phyloP scores from a whole-genome alignment of 2,797 vertebrate species.

The Acestrorhynchus altus region DNA sequence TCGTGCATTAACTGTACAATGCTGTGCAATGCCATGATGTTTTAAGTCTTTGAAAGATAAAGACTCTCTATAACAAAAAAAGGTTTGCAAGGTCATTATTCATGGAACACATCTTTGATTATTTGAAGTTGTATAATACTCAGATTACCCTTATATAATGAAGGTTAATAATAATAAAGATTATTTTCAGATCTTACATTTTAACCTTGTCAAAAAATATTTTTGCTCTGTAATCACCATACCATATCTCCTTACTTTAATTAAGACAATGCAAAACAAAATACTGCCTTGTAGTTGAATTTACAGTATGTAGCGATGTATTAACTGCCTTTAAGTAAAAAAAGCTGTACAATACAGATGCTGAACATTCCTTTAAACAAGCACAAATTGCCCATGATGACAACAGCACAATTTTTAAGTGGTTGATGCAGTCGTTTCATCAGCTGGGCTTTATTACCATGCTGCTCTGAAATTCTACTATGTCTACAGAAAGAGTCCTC shows the following conservation, averaged over 20 bases:
- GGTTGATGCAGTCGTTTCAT: not conserved
- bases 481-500: constrained; percentile 6
- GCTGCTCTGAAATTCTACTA: not conserved
- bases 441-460: not conserved
- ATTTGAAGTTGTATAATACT: not conserved
- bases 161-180: no score
- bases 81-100: not conserved
- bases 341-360: not conserved
- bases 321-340: not conserved
- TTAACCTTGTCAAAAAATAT: no score
- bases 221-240: no score
- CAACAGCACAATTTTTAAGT: not conserved
- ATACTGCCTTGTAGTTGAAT: not conserved
- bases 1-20: constrained; percentile 58
- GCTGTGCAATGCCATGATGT: constrained; percentile 36
- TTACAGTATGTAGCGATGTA: not conserved
- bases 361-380: not conserved
- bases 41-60: constrained; percentile 62
- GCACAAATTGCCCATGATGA: not conserved
- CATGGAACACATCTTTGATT: not conserved
- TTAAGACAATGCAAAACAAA: no score
- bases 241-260: no score
- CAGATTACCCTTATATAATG: no score
- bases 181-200: no score
- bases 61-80: constrained; percentile 54